Evolutionary conservation across 2,888 invertebrate species (phyloP).

Genomic region (Tuta absoluta): DNA sequence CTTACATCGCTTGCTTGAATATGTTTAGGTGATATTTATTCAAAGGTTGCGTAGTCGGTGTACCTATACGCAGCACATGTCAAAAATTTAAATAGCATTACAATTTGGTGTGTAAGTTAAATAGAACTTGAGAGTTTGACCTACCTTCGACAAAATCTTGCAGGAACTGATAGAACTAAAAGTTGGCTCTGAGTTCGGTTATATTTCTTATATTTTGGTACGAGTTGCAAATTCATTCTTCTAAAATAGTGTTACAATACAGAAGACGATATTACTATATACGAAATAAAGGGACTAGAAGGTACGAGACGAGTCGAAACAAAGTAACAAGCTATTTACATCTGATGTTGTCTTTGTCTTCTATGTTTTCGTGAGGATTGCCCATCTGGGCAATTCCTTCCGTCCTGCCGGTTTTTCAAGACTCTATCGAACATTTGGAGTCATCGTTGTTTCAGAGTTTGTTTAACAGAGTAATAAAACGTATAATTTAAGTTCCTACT

Average conservation of each 20-base stretch:
- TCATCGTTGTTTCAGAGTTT: background rate
- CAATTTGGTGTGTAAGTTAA: no score
- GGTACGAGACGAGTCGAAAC: conserved; percentile 6
- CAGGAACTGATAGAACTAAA: conserved; percentile 18
- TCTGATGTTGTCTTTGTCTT: background rate
- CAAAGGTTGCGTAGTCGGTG: no score
- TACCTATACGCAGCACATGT: no score
- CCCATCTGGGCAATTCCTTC: background rate
- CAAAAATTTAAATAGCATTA: no score
- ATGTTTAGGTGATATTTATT: conserved; percentile 3
- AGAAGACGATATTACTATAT: conserved; percentile 6
- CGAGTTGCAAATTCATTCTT: conserved; percentile 24
- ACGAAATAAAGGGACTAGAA: conserved; percentile 10
- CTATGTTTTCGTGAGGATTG: background rate
- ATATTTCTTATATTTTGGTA: conserved; percentile 25
- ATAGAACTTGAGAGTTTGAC: conserved; percentile 17
- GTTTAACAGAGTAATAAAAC: background rate
- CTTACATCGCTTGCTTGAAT: conserved; percentile 2
- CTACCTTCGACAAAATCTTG: background rate
- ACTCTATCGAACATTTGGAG: conserved; percentile 13
- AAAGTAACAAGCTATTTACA: no score
- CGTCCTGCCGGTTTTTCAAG: background rate
- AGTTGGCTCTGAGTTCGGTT: conserved; percentile 22
- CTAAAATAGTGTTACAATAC: background rate
- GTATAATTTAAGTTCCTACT: no score